Conservation (phyloP, 2,888 invertebrate species). For the Cryptus viduatorius region DNA sequence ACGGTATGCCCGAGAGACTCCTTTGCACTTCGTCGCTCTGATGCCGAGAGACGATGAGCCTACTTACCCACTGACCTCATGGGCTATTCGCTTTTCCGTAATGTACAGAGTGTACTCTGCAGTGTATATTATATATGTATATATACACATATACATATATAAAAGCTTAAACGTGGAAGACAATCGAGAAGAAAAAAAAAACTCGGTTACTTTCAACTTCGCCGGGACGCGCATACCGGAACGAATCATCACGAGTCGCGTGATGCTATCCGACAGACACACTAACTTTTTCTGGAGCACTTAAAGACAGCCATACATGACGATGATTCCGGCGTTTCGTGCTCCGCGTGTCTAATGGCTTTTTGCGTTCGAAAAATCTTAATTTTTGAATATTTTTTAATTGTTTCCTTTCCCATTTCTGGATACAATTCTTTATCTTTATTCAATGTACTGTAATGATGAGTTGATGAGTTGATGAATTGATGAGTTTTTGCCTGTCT, state of each 20-base stretch:
- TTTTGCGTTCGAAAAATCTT: neutral
- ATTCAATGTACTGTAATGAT: no score
- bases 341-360: neutral
- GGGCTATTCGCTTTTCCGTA: constrained; percentile 39
- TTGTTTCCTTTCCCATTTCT: no score
- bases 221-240: constrained; percentile 46
- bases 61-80: constrained; percentile 70
- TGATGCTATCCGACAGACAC: neutral
- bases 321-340: constrained; percentile 13
- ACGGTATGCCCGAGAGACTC: constrained; percentile 22
- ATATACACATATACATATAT: constrained; percentile 5
- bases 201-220: constrained; percentile 67
- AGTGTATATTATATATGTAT: neutral
- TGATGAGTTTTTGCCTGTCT: no score
- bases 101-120: constrained; percentile 18
- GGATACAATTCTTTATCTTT: no score
- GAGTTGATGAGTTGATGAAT: no score
- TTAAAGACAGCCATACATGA: neutral
- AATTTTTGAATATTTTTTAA: neutral
- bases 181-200: constrained; percentile 29
- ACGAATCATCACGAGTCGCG: constrained; percentile 39
- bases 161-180: neutral
- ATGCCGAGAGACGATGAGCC: constrained; percentile 43
- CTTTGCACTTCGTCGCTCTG: constrained; percentile 18
- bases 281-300: constrained; percentile 5